Percentiles rank a stretch among this genome's conserved stretches.
Conservation (phyloP, 2,797 vertebrate genomes). For the Delichon dasypus region DNA sequence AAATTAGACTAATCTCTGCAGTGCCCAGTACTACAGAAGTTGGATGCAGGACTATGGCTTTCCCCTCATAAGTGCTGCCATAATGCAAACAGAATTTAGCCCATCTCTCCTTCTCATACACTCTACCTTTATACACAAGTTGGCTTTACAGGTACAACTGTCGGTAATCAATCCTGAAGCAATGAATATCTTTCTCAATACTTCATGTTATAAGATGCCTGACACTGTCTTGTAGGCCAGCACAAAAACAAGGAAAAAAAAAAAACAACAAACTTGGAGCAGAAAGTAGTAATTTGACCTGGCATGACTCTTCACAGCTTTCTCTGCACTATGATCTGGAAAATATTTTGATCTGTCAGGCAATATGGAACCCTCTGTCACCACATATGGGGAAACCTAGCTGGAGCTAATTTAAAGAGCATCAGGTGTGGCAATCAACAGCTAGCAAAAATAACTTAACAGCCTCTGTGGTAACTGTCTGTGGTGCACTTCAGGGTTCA, state of each 20-base stretch:
- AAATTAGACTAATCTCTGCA: neutral
- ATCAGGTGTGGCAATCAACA: constrained; percentile 19
- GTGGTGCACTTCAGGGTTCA: neutral
- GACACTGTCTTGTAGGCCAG: neutral
- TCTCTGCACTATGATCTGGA: neutral
- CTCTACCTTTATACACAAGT: neutral
- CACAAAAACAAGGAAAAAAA: neutral
- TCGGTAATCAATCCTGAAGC: neutral
- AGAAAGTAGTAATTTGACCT: neutral
- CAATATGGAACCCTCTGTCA: neutral
- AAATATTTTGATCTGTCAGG: constrained; percentile 18
- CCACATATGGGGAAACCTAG: neutral
- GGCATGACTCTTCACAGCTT: constrained; percentile 12
- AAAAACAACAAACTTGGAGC: neutral
- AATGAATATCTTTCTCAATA: neutral
- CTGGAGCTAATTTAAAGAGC: constrained; percentile 44
- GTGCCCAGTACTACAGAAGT: neutral
- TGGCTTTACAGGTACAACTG: neutral
- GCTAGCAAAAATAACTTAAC: constrained; percentile 22
- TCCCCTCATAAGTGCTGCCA: neutral
- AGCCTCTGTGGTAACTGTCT: neutral
- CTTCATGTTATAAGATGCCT: neutral
- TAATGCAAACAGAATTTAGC: neutral
- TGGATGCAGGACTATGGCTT: neutral
- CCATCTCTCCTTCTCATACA: neutral